Conservation (phyloP, 2,113 vertebrate species). For the Phainopepla nitens region DNA sequence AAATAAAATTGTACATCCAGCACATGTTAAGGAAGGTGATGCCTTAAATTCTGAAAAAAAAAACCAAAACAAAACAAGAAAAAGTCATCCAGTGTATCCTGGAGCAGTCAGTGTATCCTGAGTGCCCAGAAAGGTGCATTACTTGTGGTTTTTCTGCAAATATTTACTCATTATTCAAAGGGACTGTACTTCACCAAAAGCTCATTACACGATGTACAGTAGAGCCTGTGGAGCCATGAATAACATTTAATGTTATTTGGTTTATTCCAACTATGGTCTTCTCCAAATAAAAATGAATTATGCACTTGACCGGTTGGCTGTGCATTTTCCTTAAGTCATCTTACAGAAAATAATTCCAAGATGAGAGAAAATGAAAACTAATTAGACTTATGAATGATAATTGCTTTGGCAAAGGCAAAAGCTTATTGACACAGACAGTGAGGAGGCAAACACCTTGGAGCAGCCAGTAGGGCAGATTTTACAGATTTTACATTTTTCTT, state of each 20-base stretch:
- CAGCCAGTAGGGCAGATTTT: not conserved
- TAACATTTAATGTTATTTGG: not conserved
- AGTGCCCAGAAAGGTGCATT: not conserved
- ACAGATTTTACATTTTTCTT: not conserved
- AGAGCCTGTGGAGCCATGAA: not conserved
- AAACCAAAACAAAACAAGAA: not conserved
- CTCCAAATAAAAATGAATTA: not conserved
- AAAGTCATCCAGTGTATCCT: not conserved
- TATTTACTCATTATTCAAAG: not conserved
- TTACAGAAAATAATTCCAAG: not conserved
- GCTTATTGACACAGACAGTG: not conserved
- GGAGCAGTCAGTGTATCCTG: not conserved
- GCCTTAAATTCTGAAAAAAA: not conserved
- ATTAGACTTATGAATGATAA: not conserved
- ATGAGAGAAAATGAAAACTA: not conserved
- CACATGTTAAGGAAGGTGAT: not conserved
- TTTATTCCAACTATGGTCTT: not conserved
- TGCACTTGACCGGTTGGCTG: not conserved
- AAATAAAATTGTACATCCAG: not conserved
- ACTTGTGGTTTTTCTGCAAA: not conserved
- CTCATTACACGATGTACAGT: not conserved
- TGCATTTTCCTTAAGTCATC: not conserved
- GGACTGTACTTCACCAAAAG: not conserved
- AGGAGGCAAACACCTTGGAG: not conserved
- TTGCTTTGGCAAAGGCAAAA: not conserved